Evolutionary conservation across 1,140 invertebrate species (phyloP).

Genomic region (Lethrus apterus): DNA sequence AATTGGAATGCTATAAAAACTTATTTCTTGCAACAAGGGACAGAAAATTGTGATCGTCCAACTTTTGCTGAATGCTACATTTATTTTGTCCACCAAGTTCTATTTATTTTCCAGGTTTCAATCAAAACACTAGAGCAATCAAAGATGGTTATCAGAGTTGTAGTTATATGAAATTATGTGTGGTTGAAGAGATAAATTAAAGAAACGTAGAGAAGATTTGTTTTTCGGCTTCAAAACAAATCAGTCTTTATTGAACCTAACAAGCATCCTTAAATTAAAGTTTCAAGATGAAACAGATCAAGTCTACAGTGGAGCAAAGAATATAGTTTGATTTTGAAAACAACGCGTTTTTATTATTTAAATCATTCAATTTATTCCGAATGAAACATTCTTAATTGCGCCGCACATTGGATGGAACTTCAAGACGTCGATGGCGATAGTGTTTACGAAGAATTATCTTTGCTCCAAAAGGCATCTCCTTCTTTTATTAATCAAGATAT

Average conservation of each 20-base stretch:
- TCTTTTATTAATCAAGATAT: no score
- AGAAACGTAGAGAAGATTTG: conserved; percentile 1
- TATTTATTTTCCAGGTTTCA: conserved; percentile 8
- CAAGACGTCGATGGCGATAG: conserved; percentile 8
- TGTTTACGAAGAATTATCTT: conserved; percentile 14
- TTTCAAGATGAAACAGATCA: conserved; percentile 6
- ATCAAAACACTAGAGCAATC: conserved; percentile 10
- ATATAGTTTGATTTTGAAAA: conserved; percentile 12
- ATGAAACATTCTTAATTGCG: conserved; percentile 9
- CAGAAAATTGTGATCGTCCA: conserved; percentile 9
- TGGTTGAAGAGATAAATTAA: conserved; percentile 9
- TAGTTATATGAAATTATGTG: conserved; percentile 10
- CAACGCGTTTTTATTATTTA: conserved; percentile 9
- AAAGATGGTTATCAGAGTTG: conserved; percentile 4
- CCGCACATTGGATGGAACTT: no score
- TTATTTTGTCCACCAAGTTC: conserved; percentile 8
- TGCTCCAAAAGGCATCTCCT: no score
- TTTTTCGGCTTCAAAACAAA: conserved; percentile 10
- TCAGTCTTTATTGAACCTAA: not conserved
- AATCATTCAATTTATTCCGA: conserved; percentile 9
- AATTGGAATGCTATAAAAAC: conserved; percentile 8
- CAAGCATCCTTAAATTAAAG: conserved; percentile 2
- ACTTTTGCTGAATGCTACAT: conserved; percentile 12
- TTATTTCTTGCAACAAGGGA: conserved; percentile 8
- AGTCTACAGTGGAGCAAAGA: conserved; percentile 8